Evolutionary conservation across 2,113 vertebrate genomes (phyloP).

Genomic region (Aix galericulata): DNA sequence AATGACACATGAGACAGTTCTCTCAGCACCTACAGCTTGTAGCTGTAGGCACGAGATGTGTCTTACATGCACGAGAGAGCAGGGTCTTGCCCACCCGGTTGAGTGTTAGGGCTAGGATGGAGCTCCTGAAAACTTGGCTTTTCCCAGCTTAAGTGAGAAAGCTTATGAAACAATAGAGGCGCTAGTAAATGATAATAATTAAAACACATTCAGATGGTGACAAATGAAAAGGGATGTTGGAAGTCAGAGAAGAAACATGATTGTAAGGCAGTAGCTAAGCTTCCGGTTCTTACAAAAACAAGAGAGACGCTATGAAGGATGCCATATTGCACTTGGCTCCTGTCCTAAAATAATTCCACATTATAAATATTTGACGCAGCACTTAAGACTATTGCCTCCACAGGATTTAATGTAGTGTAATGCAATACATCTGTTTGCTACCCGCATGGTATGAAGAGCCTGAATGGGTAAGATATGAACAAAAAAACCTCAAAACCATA

Average conservation of each 20-base stretch:
- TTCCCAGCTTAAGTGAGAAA: not conserved
- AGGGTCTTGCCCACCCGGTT: not conserved
- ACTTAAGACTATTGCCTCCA: slow-evolving; percentile 64
- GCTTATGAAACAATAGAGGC: not conserved
- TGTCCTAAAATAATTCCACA: slow-evolving; percentile 63
- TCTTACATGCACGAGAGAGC: accelerated
- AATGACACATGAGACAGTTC: not conserved
- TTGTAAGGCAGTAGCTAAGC: slow-evolving; percentile 46
- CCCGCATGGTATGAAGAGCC: slow-evolving; percentile 21
- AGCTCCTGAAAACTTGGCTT: not conserved
- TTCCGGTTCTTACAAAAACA: slow-evolving; percentile 26
- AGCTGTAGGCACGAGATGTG: accelerated
- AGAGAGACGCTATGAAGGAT: slow-evolving; percentile 45
- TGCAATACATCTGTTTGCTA: slow-evolving; percentile 64
- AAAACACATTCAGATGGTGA: not conserved
- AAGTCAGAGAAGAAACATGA: slow-evolving; percentile 5
- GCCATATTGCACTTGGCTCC: slow-evolving; percentile 58
- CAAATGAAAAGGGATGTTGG: not conserved
- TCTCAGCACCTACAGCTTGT: not conserved
- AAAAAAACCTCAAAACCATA: not conserved
- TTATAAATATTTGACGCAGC: slow-evolving; percentile 67
- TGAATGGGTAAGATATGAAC: not conserved
- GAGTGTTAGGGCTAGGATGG: not conserved
- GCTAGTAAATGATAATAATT: not conserved
- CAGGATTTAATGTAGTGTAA: slow-evolving; percentile 61